Evolutionary conservation across 1,140 invertebrate species (phyloP), one percentile per base, ranked within the genome.

Genomic region (Apis florea): DNA sequence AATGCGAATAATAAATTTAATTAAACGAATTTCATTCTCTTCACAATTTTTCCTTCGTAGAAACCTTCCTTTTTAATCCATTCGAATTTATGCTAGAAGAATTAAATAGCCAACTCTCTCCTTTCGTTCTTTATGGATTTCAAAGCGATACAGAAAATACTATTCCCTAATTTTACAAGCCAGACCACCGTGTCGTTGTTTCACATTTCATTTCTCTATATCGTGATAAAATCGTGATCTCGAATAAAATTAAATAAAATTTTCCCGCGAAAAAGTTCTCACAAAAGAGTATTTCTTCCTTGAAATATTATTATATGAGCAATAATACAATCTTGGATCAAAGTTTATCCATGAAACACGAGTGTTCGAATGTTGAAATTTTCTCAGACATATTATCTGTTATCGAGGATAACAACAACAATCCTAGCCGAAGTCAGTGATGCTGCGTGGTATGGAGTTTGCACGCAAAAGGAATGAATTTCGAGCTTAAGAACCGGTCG

Each of bases 381-480:
- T 40, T 40, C 31, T 40, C 31, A 40, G 31, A 40, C 2, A 40
- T 4, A 4, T 31, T 31, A 56, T 64, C 51, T n/a, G n/a, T n/a
- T n/a, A n/a, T 5, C 21, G 9, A 26, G 70, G 10, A 21, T 12
- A 51, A 17, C 51, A 17, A 31, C 24, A 31, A 12, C 13, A 10
- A 71, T 21, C 54, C 47, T 40, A 15, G 79, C 76, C 67, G 68
- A 84, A 82, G 47, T 40, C n/a, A 24, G 24, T 17, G 24, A 47
- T 54, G 66, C 54, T 47, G 79, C 67, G 79, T 54, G 26, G 9
- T 17, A 31, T 15, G 26, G 31, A 31, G 15, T 63, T 40, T 49
- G 26, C 40, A 77, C 40, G 61, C 56, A 76, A 78, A 78, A 68
- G 51, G 73, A 81, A 84, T 21, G 49, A 81, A 83, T 85, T 84